Conservation (phyloP, 2,888 invertebrate genomes). For the Alentia gelatinosa region DNA sequence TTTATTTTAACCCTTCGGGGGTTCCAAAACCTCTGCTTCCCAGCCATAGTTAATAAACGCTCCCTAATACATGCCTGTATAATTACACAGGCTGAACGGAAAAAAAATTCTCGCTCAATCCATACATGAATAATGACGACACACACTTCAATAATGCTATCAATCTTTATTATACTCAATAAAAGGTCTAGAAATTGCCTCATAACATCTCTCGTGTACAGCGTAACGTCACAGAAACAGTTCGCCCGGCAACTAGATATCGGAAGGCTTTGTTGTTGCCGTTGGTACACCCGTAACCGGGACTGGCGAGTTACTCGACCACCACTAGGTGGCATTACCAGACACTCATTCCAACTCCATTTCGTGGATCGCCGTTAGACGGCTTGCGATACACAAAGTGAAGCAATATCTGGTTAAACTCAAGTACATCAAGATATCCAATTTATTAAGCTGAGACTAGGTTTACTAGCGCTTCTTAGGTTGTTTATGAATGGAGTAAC, state of each 20-base stretch:
- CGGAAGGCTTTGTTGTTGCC: neutral
- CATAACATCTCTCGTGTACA: neutral
- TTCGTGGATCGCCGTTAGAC: neutral
- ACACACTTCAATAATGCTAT: constrained; percentile 39
- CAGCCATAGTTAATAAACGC: too few species aligned
- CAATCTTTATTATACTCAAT: constrained; percentile 39
- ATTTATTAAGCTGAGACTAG: neutral
- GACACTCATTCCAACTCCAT: neutral
- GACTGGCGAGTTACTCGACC: neutral
- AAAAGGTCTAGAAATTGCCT: neutral
- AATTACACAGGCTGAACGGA: too few species aligned
- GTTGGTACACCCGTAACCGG: neutral
- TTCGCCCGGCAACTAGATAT: neutral
- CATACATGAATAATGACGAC: too few species aligned
- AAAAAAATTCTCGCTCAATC: too few species aligned
- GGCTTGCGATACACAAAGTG: neutral
- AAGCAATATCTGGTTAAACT: neutral
- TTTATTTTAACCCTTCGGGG: too few species aligned
- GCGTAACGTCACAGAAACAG: neutral
- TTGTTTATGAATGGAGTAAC: neutral
- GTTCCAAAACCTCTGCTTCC: too few species aligned
- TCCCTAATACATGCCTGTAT: too few species aligned
- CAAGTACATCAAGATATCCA: neutral
- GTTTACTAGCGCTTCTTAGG: neutral
- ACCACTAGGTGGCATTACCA: neutral